Conservation (phyloP, 2,888 invertebrate species). For the Melanotus villosus region DNA sequence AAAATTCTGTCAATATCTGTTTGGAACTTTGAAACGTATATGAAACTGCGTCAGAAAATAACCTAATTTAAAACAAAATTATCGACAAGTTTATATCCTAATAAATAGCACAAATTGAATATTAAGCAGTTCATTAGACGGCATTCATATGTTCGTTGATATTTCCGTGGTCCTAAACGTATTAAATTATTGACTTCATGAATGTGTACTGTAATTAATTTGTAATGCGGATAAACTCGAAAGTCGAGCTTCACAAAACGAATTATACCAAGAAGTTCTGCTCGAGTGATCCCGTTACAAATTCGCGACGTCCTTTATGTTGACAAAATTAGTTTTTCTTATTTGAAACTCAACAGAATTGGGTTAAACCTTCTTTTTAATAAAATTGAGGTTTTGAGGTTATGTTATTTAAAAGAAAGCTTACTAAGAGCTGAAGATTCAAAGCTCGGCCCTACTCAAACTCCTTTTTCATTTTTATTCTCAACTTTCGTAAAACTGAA, state of each 20-base stretch:
- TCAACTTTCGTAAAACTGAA: too few species aligned
- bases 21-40: too few species aligned
- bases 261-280: not conserved
- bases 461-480: too few species aligned
- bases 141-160: slow-evolving; percentile 34
- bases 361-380: too few species aligned
- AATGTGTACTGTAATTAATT: slow-evolving; percentile 32
- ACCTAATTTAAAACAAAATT: not conserved
- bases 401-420: too few species aligned
- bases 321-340: too few species aligned
- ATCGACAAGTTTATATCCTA: not conserved
- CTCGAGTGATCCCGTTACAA: too few species aligned
- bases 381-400: not conserved
- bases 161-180: slow-evolving; percentile 15
- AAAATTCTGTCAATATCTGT: too few species aligned
- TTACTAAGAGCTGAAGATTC: not conserved
- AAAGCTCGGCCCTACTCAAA: too few species aligned
- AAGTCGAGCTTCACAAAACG: slow-evolving; percentile 9
- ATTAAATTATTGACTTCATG: slow-evolving; percentile 34
- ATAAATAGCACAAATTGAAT: slow-evolving; percentile 22
- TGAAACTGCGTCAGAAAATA: not conserved
- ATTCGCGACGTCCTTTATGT: too few species aligned
- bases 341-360: too few species aligned
- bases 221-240: slow-evolving; percentile 25
- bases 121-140: slow-evolving; percentile 31